phyloP scores from a whole-genome alignment of 2,888 invertebrate genomes.

The Dysmachus trigonus region DNA sequence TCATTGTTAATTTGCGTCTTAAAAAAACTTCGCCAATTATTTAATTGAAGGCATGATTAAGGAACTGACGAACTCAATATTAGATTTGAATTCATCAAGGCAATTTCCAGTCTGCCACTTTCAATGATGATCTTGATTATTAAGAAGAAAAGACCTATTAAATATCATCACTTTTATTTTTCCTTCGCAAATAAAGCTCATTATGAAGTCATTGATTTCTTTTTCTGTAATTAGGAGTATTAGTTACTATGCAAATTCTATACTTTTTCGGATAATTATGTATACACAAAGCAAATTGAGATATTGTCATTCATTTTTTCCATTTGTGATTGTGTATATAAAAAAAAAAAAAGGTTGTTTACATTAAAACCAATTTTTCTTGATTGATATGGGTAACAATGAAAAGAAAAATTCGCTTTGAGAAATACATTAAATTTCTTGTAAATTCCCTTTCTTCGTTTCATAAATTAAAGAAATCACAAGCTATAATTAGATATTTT shows the following conservation, averaged over 20 bases:
- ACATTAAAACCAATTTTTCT: no score
- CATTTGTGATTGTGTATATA: not conserved
- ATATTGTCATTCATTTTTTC: not conserved
- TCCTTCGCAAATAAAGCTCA: not conserved
- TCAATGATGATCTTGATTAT: not conserved
- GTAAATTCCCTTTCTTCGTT: no score
- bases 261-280: not conserved
- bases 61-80: not conserved
- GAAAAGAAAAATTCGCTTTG: no score
- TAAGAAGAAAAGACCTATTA: not conserved
- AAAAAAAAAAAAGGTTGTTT: no score
- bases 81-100: not conserved
- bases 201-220: not conserved
- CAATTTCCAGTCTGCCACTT: not conserved
- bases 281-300: not conserved
- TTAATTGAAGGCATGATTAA: not conserved
- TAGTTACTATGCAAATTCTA: not conserved
- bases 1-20: not conserved
- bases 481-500: not conserved
- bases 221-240: not conserved
- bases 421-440: no score
- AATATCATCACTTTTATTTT: not conserved
- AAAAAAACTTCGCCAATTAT: not conserved
- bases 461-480: not conserved
- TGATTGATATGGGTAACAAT: not conserved